Conservation (phyloP, 2,797 vertebrate species). For the Anomalospiza imberbis region DNA sequence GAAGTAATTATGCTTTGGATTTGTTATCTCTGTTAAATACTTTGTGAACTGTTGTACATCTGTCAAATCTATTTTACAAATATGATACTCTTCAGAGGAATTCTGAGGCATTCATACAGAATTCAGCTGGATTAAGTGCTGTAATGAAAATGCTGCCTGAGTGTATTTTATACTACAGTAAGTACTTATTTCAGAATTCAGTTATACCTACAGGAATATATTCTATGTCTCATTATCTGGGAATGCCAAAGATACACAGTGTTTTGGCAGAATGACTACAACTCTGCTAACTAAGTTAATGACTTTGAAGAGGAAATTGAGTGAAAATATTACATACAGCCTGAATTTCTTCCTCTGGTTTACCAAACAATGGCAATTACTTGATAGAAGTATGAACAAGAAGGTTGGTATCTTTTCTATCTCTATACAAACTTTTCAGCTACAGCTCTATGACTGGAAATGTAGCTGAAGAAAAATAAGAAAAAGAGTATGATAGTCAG, state of each 20-base stretch:
- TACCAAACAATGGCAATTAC: not conserved
- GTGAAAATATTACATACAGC: not conserved
- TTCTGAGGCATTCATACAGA: slow-evolving; percentile 1
- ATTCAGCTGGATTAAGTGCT: slow-evolving; percentile 39
- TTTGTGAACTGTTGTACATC: not conserved
- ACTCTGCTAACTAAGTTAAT: not conserved
- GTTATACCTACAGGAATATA: slow-evolving; percentile 26
- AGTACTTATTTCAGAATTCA: slow-evolving; percentile 43
- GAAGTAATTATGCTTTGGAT: slow-evolving; percentile 10
- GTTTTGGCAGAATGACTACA: slow-evolving; percentile 2
- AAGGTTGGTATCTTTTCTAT: not conserved
- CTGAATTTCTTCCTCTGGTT: not conserved
- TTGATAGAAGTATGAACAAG: not conserved
- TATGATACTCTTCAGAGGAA: not conserved
- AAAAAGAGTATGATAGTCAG: not conserved
- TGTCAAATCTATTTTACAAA: slow-evolving; percentile 32
- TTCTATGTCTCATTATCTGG: slow-evolving; percentile 8
- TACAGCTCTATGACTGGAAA: not conserved
- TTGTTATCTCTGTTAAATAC: slow-evolving; percentile 27
- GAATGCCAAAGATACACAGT: not conserved
- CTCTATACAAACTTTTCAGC: not conserved
- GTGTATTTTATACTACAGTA: slow-evolving; percentile 27
- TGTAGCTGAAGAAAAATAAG: not conserved
- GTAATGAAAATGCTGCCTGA: slow-evolving; percentile 29
- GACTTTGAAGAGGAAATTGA: not conserved